phyloP scores from a whole-genome alignment of 2,888 invertebrate genomes.

The Hydraecia micacea region DNA sequence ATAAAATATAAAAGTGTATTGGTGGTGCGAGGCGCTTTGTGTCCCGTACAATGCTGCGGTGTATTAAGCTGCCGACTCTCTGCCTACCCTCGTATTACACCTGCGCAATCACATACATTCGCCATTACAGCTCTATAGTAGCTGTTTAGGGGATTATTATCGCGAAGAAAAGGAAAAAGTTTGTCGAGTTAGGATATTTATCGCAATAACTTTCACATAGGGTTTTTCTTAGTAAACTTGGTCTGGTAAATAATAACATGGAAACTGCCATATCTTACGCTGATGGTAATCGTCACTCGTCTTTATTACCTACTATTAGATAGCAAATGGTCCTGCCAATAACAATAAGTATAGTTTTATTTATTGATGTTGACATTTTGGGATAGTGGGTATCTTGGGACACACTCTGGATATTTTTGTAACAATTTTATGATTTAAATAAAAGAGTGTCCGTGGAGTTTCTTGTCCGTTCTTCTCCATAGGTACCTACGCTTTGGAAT shows the following conservation, averaged over 20 bases:
- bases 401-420: not conserved
- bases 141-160: slow-evolving; percentile 28
- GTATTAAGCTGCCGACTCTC: slow-evolving; percentile 69
- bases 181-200: slow-evolving; percentile 9
- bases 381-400: not conserved
- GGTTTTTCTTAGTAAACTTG: not conserved
- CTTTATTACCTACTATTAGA: not conserved
- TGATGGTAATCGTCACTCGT: not conserved
- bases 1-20: slow-evolving; percentile 70
- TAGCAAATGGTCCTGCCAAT: not conserved
- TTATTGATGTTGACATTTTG: not conserved
- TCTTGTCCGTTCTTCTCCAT: no score
- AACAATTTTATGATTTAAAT: not conserved
- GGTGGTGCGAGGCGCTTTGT: slow-evolving; percentile 71
- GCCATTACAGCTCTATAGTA: slow-evolving; percentile 13
- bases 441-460: no score
- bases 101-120: slow-evolving; percentile 53
- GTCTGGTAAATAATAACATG: not conserved
- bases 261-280: not conserved
- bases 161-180: not conserved
- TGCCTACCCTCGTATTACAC: slow-evolving; percentile 55
- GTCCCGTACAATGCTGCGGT: slow-evolving; percentile 70
- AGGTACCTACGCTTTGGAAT: no score
- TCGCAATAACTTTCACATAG: not conserved
- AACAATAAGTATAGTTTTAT: not conserved